Evolutionary conservation across 1,140 invertebrate species (phyloP), one percentile per base, ranked within the genome.

Genomic region (Paramacrobiotus metropolitanus): DNA sequence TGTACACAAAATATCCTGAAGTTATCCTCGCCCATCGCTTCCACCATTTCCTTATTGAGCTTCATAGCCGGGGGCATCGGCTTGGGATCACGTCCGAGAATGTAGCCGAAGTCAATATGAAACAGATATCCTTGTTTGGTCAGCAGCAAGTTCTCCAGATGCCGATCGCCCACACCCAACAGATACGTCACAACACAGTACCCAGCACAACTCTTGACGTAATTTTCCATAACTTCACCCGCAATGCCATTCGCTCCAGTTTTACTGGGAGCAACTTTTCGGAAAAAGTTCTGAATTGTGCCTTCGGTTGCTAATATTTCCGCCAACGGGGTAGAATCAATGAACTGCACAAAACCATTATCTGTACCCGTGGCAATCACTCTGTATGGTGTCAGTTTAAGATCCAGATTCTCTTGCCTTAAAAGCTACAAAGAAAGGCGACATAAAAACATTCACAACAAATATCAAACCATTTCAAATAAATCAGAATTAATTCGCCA

Each of bases 41-140:
- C 93, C 1, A 98, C 88, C 93, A 99, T 98, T 78, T 98, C 94
- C 70, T 87, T 88, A 70, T 87, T 95, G 1, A 99, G 77, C 75
- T 96, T 97, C 91, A 99, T 98, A 2, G 93, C 90, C 4, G 93
- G 90, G 2, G 93, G 93, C 69, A 97, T 78, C 2, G 90, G 91
- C 73, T 99, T 99, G 1, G 95, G 94, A 76, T 99, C 95, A 61
- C 93, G 79, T 2, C 94, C 94, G 30, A 98, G 76, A 69, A 99
- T 98, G 69, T 93, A 99, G 1, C 94, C 94, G 75, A 99, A 99
- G 76, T 99, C 95, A 65, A 99, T 94, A 72, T 99, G 95, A 72
- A 99, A 97, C 28, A 98, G 75, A 69, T 89, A 87, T 0, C 93
- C 77, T 74, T 79, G 79, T 48, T 81, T 83, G 18, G 90, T 93